A percentile compares a stretch with the other conserved stretches of the same genome.
phyloP scores from a whole-genome alignment of 2,797 vertebrate species.

The Phrynocephalus vlangalii region DNA sequence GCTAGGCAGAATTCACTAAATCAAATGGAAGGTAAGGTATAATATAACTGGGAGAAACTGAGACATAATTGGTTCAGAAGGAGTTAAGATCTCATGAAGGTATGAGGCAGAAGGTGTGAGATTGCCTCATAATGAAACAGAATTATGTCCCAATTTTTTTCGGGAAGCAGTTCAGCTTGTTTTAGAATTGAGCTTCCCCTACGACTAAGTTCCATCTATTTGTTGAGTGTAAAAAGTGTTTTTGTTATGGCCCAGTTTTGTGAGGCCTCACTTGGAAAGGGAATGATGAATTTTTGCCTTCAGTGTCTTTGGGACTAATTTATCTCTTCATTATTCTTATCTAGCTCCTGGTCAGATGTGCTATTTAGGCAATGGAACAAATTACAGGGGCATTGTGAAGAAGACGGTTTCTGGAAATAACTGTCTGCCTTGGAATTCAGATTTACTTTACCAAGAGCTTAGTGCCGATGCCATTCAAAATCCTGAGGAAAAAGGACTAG shows the following conservation, averaged over 20 bases:
- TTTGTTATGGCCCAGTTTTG: not conserved
- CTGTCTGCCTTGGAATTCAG: slow-evolving; percentile 91
- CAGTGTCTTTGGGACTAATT: slow-evolving; percentile 28
- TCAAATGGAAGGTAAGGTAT: not conserved
- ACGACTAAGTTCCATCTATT: not conserved
- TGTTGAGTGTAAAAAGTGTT: not conserved
- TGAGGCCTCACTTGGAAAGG: not conserved
- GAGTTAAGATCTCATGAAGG: not conserved
- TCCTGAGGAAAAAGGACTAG: slow-evolving; percentile 82
- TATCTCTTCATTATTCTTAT: not conserved
- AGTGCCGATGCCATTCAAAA: slow-evolving; percentile 76
- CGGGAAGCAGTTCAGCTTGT: not conserved
- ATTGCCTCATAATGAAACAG: not conserved
- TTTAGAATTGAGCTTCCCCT: not conserved
- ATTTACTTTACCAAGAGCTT: slow-evolving; percentile 87
- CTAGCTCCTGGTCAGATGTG: slow-evolving; percentile 81
- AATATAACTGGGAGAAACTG: not conserved
- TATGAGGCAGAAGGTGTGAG: not conserved
- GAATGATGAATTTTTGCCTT: not conserved
- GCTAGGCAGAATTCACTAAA: no score
- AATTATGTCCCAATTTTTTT: not conserved
- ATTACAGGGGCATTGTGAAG: slow-evolving; percentile 84
- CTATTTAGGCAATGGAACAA: slow-evolving; percentile 78
- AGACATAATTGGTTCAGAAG: no score
- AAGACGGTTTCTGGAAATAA: slow-evolving; percentile 80